Evolutionary conservation across 2,888 invertebrate genomes (phyloP), one percentile per base, ranked within the genome.

Genomic region (Esperia sulphurella): DNA sequence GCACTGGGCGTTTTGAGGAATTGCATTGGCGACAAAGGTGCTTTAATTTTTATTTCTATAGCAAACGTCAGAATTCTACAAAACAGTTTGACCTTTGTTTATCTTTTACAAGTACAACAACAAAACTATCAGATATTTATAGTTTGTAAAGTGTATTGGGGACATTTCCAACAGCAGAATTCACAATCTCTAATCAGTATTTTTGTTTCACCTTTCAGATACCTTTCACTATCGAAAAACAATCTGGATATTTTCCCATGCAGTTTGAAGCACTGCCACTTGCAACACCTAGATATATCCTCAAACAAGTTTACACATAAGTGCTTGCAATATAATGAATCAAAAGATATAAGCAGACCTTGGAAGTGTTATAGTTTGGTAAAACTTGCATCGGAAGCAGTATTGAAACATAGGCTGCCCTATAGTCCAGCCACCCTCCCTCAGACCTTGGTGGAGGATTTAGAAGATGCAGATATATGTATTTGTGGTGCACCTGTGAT

Each of bases 391-490:
- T 91, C 91, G 5, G 91, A 88, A 69, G 69, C 67, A 31, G 86
- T 93, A 12, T 65, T 94, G 10, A 84, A 84, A 61, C 65, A 83
- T 28, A 91, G 91, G 57, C 59, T 91, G 9, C 73, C 75, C 33
- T 94, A 93, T 68, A 86, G 91, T 49, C 74, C 90, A 13, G 91
- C 91, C 45, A 83, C 83, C 30, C 85, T 94, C 61, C 94, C 94
- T 0, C 65, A 67, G 50, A 92, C 91, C 4, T 68, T 94, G 46
- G 91, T 93, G 0, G 74, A 90, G 42, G 92, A 91, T 66, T 73
- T 94, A 57, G 92, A 93, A 60, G 71, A 88, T 63, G 92, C 92
- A 0, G 88, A 90, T 57, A 92, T 91, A 71, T 94, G 94, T 69
- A 66, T 91, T 0, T 94, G 94, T 72, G 93, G 93, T 0, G 71